Conservation (phyloP, 2,888 invertebrate species). For the Archips xylosteana region DNA sequence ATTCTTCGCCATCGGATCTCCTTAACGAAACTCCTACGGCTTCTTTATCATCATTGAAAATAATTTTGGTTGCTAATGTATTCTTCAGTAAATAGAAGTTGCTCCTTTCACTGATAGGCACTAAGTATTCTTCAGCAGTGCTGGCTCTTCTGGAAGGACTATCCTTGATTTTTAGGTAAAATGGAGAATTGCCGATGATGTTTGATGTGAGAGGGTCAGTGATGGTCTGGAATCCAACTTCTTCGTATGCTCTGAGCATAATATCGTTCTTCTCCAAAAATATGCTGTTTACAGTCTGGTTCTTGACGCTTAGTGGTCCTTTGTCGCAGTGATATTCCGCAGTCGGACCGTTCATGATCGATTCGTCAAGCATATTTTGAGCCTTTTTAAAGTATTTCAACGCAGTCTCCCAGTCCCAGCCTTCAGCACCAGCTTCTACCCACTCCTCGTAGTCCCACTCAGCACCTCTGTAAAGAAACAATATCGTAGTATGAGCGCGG, state of each 20-base stretch:
- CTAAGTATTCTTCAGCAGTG: slow-evolving; percentile 37
- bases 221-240: slow-evolving; percentile 18
- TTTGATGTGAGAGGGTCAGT: slow-evolving; percentile 19
- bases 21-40: slow-evolving; percentile 45
- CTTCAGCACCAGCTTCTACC: slow-evolving; percentile 84
- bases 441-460: slow-evolving; percentile 87
- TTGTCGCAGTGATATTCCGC: slow-evolving; percentile 50
- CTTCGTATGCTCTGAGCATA: slow-evolving; percentile 49
- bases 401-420: slow-evolving; percentile 48
- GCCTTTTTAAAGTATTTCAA: slow-evolving; percentile 45
- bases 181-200: slow-evolving; percentile 13
- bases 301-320: slow-evolving; percentile 33
- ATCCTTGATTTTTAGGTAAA: slow-evolving; percentile 13
- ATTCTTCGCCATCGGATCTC: slow-evolving; percentile 24
- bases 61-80: slow-evolving; percentile 46
- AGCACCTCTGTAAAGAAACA: slow-evolving; percentile 76
- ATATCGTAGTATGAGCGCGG: too few relatives aligned
- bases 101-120: slow-evolving; percentile 42
- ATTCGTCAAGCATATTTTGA: slow-evolving; percentile 17
- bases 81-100: slow-evolving; percentile 49
- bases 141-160: slow-evolving; percentile 20
- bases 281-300: slow-evolving; percentile 50
- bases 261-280: slow-evolving; percentile 62
- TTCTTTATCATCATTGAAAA: slow-evolving; percentile 43
- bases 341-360: slow-evolving; percentile 49